Evolutionary conservation across 1,140 invertebrate genomes (phyloP), one percentile per base, ranked within the genome.

Genomic region (Streblospio benedicti): DNA sequence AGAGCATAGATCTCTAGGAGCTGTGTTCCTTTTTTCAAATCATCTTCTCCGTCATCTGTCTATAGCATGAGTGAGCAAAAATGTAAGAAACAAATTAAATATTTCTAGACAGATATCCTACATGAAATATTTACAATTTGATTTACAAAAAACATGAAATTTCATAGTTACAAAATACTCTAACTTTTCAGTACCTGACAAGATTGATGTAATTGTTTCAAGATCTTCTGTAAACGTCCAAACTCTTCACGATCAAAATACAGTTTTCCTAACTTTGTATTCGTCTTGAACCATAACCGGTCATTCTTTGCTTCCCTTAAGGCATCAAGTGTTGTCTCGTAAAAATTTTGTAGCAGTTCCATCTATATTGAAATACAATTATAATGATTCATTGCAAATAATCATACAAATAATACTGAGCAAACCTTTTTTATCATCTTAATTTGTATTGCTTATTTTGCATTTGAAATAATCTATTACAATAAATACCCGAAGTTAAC

Each of bases 41-140:
- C 96, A 82, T 98, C 95, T 79, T 97, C 93, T n/a, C 96, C 96
- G 74, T 97, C 92, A 80, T 97, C 94, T 35, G 93, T 99, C 86
- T 94, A 69, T 27, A 12, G n/a, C 2, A 14, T n/a, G 9, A 31
- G 33, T 31, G 31, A 0, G 23, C 9, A 79, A 75, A 65, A 67
- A 60, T 31, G 54, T 23, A 43, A 50, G 28, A 12, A 63, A 50
- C 49, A 38, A 61, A 32, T 9, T 49, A 38, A 33, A 25, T 56
- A 53, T 18, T 49, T 35, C 57, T 59, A 27, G 45, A 53, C 20
- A 38, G 54, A 28, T 32, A 33, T 16, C 65, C 60, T 57, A 62
- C 25, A n/a, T n/a, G n/a, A n/a, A n/a, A n/a, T n/a, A n/a, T n/a
- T n/a, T n/a, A n/a, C n/a, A n/a, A n/a, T n/a, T n/a, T n/a, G n/a